Evolutionary conservation across 2,888 invertebrate genomes (phyloP).

Genomic region (Epsilonema sp.): DNA sequence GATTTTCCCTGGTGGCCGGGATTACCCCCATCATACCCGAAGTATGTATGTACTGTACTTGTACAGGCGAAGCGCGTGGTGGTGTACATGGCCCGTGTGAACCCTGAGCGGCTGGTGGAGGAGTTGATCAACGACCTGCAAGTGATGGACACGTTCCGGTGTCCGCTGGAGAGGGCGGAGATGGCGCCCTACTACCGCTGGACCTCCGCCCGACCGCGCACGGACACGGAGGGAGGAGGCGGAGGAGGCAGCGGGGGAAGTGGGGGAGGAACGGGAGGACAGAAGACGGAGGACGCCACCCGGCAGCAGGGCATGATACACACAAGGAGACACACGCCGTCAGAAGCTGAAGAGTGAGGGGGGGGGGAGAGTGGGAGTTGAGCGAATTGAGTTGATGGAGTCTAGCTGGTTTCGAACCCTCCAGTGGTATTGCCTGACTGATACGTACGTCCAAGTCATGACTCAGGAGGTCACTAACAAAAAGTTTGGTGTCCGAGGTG

Average conservation of each 20-base stretch:
- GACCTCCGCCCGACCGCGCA: slow-evolving; percentile 14
- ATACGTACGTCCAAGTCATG: background rate
- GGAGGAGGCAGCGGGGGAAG: no score
- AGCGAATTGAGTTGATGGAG: background rate
- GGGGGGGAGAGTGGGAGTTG: background rate
- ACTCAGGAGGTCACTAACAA: background rate
- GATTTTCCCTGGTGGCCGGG: no score
- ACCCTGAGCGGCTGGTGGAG: slow-evolving; percentile 74
- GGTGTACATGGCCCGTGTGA: slow-evolving; percentile 69
- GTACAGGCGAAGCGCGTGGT: slow-evolving; percentile 77
- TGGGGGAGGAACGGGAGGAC: no score
- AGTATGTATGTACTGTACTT: no score
- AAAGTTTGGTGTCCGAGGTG: no score
- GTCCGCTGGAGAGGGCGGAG: slow-evolving; percentile 84
- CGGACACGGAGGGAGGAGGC: background rate
- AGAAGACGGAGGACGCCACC: background rate
- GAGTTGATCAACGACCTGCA: slow-evolving; percentile 93
- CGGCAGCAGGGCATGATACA: slow-evolving; percentile 79
- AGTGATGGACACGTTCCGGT: slow-evolving; percentile 79
- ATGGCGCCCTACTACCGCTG: slow-evolving; percentile 92
- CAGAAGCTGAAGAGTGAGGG: slow-evolving; percentile 10
- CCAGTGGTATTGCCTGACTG: background rate
- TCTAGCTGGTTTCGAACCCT: background rate
- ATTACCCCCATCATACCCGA: no score
- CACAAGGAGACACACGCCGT: slow-evolving; percentile 54